These are phyloP conservation scores for Cataglyphis cursor DNA, from an alignment of 2,888 invertebrate genomes.

Conservation along the genomic window DNA sequence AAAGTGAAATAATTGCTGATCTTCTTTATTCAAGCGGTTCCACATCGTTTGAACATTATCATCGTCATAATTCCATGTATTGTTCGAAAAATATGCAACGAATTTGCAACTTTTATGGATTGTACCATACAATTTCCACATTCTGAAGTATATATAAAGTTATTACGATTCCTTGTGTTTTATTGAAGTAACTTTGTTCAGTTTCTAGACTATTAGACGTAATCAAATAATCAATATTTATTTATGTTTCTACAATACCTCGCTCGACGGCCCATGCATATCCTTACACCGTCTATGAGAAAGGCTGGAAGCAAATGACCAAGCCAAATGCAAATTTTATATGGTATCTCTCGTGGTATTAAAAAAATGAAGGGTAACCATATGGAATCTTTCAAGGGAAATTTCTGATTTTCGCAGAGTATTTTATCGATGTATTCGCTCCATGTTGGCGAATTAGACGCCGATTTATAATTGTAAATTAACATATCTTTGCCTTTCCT, in stretches of 20 bases:
- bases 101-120: constrained; percentile 86
- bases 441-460: constrained; percentile 94
- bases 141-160: constrained; percentile 78
- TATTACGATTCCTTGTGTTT: background rate
- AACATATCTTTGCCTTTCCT: constrained; percentile 86
- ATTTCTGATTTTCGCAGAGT: constrained; percentile 86
- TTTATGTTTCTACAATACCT: constrained; percentile 86
- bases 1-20: constrained; percentile 87
- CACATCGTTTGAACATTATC: constrained; percentile 85
- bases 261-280: constrained; percentile 90
- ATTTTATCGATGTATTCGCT: constrained; percentile 89
- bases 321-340: constrained; percentile 89
- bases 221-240: background rate
- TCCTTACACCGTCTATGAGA: constrained; percentile 89
- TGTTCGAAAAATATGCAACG: constrained; percentile 87
- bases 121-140: constrained; percentile 87
- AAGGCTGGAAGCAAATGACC: constrained; percentile 92
- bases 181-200: background rate
- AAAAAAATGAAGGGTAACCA: constrained; percentile 89
- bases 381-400: constrained; percentile 88
- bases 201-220: background rate
- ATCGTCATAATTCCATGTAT: constrained; percentile 79
- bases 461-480: constrained; percentile 95
- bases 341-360: constrained; percentile 88
- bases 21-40: constrained; percentile 84